Conservation (phyloP, 2,797 vertebrate species). For the Gila robusta region DNA sequence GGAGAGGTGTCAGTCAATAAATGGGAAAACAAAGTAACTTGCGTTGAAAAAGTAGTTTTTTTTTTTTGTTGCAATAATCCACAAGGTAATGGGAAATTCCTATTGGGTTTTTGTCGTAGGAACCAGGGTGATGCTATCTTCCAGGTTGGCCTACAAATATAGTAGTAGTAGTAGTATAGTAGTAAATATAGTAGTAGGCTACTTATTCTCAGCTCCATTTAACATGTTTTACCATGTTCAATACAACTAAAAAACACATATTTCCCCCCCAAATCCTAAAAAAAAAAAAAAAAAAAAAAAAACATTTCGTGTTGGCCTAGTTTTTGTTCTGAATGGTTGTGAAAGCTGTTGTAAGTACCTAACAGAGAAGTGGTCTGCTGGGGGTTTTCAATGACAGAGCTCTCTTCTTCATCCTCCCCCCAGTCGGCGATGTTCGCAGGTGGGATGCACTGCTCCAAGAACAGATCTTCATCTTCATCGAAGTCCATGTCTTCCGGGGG, state of each 20-base stretch:
- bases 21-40: not conserved
- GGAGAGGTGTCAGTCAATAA: not conserved
- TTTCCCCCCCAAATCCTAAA: too few species aligned
- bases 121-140: not conserved
- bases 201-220: not conserved
- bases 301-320: too few species aligned
- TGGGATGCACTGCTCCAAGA: constrained; percentile 82
- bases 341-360: constrained; percentile 63
- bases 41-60: too few species aligned
- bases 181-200: too few species aligned
- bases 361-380: constrained; percentile 76
- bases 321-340: not conserved
- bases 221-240: not conserved
- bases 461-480: constrained; percentile 80
- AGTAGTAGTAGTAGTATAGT: too few species aligned
- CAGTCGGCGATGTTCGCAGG: constrained; percentile 82
- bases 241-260: too few species aligned
- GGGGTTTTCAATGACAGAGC: constrained; percentile 70
- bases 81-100: too few species aligned
- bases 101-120: not conserved
- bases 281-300: too few species aligned
- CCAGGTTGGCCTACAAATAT: not conserved
- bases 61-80: not conserved
- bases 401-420: constrained; percentile 69
- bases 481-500: constrained; percentile 78